A percentile compares a stretch with the other conserved stretches of the same genome.
Evolutionary conservation across 30 jellyfish, hydroid and myxozoan genomes (phyloP).

Genomic region (Sanderia malayensis): DNA sequence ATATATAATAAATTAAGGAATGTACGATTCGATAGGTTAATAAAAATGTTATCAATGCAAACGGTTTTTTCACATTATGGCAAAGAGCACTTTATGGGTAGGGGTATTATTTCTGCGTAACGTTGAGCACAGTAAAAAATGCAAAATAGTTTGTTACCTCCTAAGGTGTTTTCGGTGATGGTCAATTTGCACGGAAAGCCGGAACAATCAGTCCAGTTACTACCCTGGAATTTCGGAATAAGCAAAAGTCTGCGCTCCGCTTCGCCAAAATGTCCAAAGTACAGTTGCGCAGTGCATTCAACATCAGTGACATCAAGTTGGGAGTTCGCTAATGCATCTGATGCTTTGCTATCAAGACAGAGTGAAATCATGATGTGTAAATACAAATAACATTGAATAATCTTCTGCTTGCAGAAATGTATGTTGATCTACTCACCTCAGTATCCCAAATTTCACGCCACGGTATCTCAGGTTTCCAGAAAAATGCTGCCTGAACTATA

Average conservation of each 20-base stretch:
- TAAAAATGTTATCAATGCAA: too few relatives aligned
- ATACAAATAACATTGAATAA: too few relatives aligned
- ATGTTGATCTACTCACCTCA: constrained; percentile 5
- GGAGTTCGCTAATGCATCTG: too few relatives aligned
- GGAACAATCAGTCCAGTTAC: constrained; percentile 18
- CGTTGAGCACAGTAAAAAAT: neutral
- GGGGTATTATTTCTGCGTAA: too few relatives aligned
- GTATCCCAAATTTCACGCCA: neutral
- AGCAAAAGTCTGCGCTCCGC: constrained; percentile 1
- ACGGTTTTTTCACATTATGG: too few relatives aligned
- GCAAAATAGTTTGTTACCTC: neutral
- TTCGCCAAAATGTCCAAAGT: constrained; percentile 34
- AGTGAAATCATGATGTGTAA: too few relatives aligned
- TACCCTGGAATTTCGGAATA: neutral
- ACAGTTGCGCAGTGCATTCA: constrained; percentile 30
- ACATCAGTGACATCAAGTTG: neutral
- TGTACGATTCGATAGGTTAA: too few relatives aligned
- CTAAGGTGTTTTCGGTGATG: neutral
- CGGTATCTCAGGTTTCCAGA: constrained; percentile 27
- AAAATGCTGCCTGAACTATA: constrained; percentile 25
- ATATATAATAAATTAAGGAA: too few relatives aligned
- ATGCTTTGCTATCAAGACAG: too few relatives aligned
- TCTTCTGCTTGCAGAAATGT: too few relatives aligned
- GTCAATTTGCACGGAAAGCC: constrained; percentile 27
- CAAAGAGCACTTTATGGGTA: too few relatives aligned